Base-by-base conservation (phyloP, 1,140 invertebrate species). In the Scaptomyza pallida region DNA sequence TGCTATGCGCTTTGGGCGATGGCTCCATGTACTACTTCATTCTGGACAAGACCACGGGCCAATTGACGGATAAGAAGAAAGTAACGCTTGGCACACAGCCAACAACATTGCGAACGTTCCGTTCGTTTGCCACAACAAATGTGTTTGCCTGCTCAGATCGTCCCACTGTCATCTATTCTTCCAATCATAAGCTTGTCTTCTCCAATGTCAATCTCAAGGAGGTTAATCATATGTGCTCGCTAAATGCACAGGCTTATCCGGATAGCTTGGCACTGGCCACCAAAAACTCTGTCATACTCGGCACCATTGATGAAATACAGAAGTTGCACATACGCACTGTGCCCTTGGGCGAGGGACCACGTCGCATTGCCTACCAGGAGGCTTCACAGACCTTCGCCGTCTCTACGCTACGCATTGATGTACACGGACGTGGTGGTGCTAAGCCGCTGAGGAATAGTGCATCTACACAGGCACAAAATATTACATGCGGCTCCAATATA, bases 131-230 rank as follows among this genome's bases (percentile, higher is more conserved):
- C 6, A 98, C 97, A 0, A 98, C 96, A 12, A 99, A 99, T 92
- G 98, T 99, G 3, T 99, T 99, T 93, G 99, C 98, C 9, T 99
- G 99, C 91, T 99, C 98, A 0, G 98, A 99, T 92, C 94, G 98
- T 48, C 99, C 99, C 0, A 99, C 98, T 0, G 98, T 99, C 2
- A 99, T 99, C 73, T 99, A 99, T 92, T 99, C 98, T 6, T 99
- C 97, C 6, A 99, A 99, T 93, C 97, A 99, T 90, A 99, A 99
- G 92, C 93, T 99, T 3, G 98, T 99, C 0, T 99, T 99, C 92
- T 99, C 98, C 17, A 99, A 99, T 93, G 99, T 99, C 1, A 99
- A 99, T 92, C 93, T 99, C 9, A 98, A 98, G 91, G 97, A 99
- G 92, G 98, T 99, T 0, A 98, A 97, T 89, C 97, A 99, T 89